Base-by-base conservation (phyloP, 2,888 invertebrate species). In the Ethmia dodecea region DNA sequence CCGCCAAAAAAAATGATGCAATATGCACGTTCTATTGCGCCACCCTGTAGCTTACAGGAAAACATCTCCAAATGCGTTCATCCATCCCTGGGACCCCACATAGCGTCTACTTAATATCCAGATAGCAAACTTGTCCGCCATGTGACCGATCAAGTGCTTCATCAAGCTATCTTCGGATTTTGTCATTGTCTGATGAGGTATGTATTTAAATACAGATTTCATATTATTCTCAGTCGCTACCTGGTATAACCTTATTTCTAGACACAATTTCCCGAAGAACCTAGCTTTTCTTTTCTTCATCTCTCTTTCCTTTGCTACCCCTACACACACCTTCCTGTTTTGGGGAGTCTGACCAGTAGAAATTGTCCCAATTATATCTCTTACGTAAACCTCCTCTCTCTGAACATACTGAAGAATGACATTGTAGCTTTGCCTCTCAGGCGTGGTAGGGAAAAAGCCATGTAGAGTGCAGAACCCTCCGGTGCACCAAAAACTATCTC, bases 241-340 rank as follows among this genome's bases (percentile, higher is more conserved):
- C 16, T 38, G 38, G 15, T 36, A 37, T 0, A 42, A 25, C 4
- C 39, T 5, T 37, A 39, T 42, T 22, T 42, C 34, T n/a, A 37
- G 29, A 0, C 20, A 13, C 8, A 42, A 8, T 14, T 42, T 42
- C 20, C 37, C 42, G 10, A 42, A 42, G 15, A 41, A 37, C 8
- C 37, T 22, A 6, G 38, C 42, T 10, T 37, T 39, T 18, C 13
- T 26, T 12, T 42, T 38, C 22, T 42, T 42, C 42, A 42, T 37
- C 25, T 42, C 42, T 0, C 42, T 18, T 11, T 39, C 38, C 15
- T 33, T 30, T 2, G 36, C 22, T 9, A 40, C 36, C n/a, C 36
- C 36, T 8, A 39, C 37, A 13, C 31, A 31, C 2, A 39, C 29
- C 11, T 28, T 32, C 31, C 39, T 29, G 2, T 27, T 9, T 3